phyloP scores from a whole-genome alignment of 2,113 vertebrate genomes.

The Forbesichthys papilliferus region DNA sequence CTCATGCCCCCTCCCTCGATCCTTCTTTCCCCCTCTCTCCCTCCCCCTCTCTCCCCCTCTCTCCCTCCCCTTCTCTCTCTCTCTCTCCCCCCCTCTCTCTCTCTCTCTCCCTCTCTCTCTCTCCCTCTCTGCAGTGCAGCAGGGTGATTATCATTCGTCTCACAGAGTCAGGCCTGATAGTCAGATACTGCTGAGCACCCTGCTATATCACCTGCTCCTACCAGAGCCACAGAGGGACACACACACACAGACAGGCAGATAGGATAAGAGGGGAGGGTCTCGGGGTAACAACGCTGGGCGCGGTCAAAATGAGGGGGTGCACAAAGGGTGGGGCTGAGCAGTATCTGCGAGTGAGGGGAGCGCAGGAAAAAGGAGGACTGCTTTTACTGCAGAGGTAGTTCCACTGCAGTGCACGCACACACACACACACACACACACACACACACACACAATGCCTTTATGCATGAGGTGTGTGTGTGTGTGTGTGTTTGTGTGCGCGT shows the following conservation, averaged over 20 bases:
- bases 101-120: slow-evolving; percentile 34
- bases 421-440: too few species aligned
- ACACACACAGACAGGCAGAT: background rate
- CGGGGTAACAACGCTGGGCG: background rate
- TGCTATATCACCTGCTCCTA: slow-evolving; percentile 75
- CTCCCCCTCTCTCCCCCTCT: too few species aligned
- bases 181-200: slow-evolving; percentile 78
- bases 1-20: too few species aligned
- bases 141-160: slow-evolving; percentile 79
- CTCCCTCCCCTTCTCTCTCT: slow-evolving; percentile 8
- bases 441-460: slow-evolving; percentile 34
- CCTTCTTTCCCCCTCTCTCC: too few species aligned
- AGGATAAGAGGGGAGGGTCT: background rate
- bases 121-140: slow-evolving; percentile 76
- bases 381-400: slow-evolving; percentile 71
- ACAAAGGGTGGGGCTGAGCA: slow-evolving; percentile 4
- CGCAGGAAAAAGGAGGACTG: slow-evolving; percentile 40
- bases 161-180: slow-evolving; percentile 78
- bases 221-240: background rate
- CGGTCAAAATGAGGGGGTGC: too few species aligned
- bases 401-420: slow-evolving; percentile 45
- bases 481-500: background rate
- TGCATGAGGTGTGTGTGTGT: slow-evolving; percentile 13
- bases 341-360: slow-evolving; percentile 16
- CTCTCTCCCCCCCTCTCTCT: slow-evolving; percentile 50